A percentile compares a stretch with the other conserved stretches of the same genome.
These are phyloP conservation scores for Caenorhabditis plicata DNA, from an alignment of 2,888 invertebrate genomes.

Conservation along the genomic window DNA sequence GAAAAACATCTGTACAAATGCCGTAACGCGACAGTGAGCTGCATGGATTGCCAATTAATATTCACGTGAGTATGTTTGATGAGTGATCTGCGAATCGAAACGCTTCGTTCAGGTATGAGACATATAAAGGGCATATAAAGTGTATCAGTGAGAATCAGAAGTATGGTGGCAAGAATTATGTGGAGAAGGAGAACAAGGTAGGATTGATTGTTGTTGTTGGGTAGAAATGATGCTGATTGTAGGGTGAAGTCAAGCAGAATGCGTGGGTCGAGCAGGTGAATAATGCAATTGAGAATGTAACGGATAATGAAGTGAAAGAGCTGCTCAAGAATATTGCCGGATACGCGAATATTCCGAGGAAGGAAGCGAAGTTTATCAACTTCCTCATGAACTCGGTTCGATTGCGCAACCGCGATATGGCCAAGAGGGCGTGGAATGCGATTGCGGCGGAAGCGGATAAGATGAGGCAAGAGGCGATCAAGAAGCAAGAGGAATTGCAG, in stretches of 20 bases:
- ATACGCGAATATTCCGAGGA: constrained; percentile 58
- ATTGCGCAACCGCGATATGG: constrained; percentile 36
- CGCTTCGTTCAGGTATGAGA: constrained; percentile 76
- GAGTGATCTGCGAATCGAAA: not conserved
- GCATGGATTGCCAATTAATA: constrained; percentile 90
- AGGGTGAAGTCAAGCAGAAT: constrained; percentile 69
- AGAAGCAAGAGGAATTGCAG: constrained; percentile 25
- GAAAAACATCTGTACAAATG: constrained; percentile 69
- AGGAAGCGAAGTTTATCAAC: constrained; percentile 63
- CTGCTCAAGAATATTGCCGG: constrained; percentile 47
- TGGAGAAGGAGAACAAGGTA: constrained; percentile 65
- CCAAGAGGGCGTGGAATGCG: constrained; percentile 47
- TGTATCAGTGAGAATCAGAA: constrained; percentile 84
- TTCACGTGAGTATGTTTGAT: constrained; percentile 69
- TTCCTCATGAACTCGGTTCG: constrained; percentile 53
- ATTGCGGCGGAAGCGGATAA: constrained; percentile 52
- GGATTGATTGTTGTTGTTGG: not conserved
- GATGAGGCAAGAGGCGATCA: constrained; percentile 37
- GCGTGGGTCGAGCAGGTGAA: constrained; percentile 67
- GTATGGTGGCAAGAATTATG: constrained; percentile 74
- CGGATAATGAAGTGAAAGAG: constrained; percentile 45
- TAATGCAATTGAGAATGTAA: constrained; percentile 55
- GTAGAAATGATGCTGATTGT: constrained; percentile 3
- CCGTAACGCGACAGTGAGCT: constrained; percentile 76
- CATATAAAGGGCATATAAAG: constrained; percentile 79